Percentiles rank a stretch among this genome's conserved stretches.
Conservation (phyloP, 2,888 invertebrate species). For the Pristionchus mayeri region DNA sequence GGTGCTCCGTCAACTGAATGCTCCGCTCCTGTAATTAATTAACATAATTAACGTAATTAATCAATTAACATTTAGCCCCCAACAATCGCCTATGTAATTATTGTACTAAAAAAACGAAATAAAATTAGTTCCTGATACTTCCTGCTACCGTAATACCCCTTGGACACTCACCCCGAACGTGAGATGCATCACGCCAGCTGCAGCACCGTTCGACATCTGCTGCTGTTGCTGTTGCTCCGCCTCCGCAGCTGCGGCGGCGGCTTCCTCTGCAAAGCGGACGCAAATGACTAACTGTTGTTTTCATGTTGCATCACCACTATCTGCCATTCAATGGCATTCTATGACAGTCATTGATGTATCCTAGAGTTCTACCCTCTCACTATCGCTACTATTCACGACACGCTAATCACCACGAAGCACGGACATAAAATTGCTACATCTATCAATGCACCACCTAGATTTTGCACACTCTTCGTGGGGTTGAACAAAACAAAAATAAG, state of each 20-base stretch:
- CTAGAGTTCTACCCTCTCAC: no score
- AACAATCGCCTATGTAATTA: neutral
- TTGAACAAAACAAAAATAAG: no score
- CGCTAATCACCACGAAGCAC: no score
- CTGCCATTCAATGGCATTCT: neutral
- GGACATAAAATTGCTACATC: no score
- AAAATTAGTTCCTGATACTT: no score
- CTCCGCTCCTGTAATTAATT: neutral
- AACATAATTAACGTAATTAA: neutral
- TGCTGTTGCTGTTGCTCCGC: neutral
- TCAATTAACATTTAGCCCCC: neutral
- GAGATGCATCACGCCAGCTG: neutral
- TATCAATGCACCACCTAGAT: neutral
- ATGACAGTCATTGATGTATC: no score
- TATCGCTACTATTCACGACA: no score
- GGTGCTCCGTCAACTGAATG: neutral
- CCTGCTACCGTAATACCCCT: no score
- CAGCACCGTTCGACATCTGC: neutral
- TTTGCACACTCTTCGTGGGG: neutral
- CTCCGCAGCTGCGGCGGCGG: neutral
- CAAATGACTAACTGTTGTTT: no score
- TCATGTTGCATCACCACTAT: no score
- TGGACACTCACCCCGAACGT: neutral
- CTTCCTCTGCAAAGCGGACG: neutral
- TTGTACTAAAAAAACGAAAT: neutral